These are phyloP conservation scores for Ispidina picta DNA, from an alignment of 2,797 vertebrate genomes.

Conservation along the genomic window DNA sequence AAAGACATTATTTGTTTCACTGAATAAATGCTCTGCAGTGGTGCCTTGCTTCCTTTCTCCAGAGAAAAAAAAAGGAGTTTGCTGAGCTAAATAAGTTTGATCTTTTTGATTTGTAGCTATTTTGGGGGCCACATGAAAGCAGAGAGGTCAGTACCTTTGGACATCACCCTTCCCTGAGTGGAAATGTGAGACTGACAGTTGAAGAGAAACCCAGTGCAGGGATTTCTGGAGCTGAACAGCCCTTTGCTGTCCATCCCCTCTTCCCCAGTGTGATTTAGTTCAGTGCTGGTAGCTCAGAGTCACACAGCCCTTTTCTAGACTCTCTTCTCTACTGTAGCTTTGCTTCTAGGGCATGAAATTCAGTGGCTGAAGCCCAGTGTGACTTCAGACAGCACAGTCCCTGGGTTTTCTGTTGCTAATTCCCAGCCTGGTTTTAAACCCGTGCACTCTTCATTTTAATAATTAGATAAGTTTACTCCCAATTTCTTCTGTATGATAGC, in stretches of 20 bases:
- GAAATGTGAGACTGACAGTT: neutral
- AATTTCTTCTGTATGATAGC: neutral
- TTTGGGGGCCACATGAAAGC: neutral
- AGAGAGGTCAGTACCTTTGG: neutral
- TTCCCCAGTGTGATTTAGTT: neutral
- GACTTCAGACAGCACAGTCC: neutral
- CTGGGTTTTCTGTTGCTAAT: neutral
- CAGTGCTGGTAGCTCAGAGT: neutral
- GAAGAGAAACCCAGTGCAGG: neutral
- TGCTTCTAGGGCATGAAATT: slow-evolving; percentile 1
- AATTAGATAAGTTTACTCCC: neutral
- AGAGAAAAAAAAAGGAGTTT: neutral
- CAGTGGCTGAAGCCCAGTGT: neutral
- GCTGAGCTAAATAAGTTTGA: neutral
- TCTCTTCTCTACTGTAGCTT: neutral
- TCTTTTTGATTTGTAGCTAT: neutral
- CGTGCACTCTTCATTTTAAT: neutral
- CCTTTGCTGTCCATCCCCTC: neutral
- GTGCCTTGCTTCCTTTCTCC: neutral
- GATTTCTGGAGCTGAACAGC: neutral
- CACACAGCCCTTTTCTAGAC: neutral
- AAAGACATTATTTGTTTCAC: neutral
- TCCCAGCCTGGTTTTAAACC: neutral
- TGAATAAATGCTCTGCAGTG: neutral
- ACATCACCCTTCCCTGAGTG: neutral